phyloP scores from a whole-genome alignment of 1,140 invertebrate species.

The Adoxophyes honmai region DNA sequence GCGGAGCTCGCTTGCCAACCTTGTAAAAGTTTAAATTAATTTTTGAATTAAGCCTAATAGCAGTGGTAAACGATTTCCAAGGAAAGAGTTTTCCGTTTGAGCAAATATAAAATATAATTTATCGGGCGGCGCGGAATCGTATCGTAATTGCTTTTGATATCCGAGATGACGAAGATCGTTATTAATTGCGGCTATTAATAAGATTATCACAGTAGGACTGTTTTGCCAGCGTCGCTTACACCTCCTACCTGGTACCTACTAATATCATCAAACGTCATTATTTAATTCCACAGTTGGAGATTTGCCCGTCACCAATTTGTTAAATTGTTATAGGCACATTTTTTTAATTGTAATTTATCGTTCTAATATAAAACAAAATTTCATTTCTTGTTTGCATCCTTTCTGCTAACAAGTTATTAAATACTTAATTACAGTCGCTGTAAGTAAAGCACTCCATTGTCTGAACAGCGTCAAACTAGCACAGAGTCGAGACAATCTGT shows the following conservation, averaged over 20 bases:
- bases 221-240: background rate
- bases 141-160: constrained; percentile 67
- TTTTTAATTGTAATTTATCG: too few species aligned
- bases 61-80: constrained; percentile 73
- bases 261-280: too few species aligned
- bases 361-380: too few species aligned
- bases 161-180: constrained; percentile 11
- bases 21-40: constrained; percentile 77
- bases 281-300: too few species aligned
- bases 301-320: too few species aligned
- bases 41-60: constrained; percentile 76
- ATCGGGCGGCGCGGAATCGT: constrained; percentile 58
- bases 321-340: too few species aligned
- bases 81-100: constrained; percentile 63
- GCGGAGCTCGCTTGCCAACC: constrained; percentile 63
- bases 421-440: background rate
- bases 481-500: constrained; percentile 63
- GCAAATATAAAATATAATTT: constrained; percentile 72
- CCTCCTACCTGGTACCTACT: too few species aligned
- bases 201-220: background rate
- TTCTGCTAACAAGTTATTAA: background rate
- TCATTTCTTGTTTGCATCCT: background rate
- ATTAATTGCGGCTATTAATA: constrained; percentile 17
- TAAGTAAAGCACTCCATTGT: constrained; percentile 22
- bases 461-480: constrained; percentile 51